Evolutionary conservation across 2,113 vertebrate species (phyloP).

Genomic region (Rhadina sibilatrix): DNA sequence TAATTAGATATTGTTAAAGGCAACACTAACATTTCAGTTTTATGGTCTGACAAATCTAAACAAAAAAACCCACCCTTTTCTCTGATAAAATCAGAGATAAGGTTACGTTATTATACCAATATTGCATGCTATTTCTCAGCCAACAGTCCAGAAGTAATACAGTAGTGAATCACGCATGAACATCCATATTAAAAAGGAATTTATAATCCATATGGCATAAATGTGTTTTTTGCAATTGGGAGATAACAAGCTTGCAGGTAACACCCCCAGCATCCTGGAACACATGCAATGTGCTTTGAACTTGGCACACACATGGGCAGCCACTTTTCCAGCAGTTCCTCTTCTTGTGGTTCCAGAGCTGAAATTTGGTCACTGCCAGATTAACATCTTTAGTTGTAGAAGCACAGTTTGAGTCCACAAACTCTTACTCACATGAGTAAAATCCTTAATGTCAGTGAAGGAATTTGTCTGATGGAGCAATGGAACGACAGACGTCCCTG

Average conservation of each 20-base stretch:
- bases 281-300: background rate
- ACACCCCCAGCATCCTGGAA: background rate
- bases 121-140: background rate
- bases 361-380: background rate
- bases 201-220: background rate
- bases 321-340: background rate
- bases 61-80: background rate
- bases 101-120: background rate
- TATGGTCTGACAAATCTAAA: constrained; percentile 15
- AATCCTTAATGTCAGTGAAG: background rate
- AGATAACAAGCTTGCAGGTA: background rate
- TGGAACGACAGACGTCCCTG: background rate
- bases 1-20: constrained; percentile 58
- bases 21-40: constrained; percentile 43
- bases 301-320: background rate
- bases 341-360: background rate
- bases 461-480: background rate
- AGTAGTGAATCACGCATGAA: background rate
- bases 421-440: background rate
- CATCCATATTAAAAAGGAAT: background rate
- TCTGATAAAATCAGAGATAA: background rate
- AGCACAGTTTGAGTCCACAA: background rate
- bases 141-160: background rate
- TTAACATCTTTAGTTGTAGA: background rate
- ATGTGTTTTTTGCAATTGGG: background rate